Conservation (phyloP, 2,797 vertebrate species). For the Chloroceryle inda region DNA sequence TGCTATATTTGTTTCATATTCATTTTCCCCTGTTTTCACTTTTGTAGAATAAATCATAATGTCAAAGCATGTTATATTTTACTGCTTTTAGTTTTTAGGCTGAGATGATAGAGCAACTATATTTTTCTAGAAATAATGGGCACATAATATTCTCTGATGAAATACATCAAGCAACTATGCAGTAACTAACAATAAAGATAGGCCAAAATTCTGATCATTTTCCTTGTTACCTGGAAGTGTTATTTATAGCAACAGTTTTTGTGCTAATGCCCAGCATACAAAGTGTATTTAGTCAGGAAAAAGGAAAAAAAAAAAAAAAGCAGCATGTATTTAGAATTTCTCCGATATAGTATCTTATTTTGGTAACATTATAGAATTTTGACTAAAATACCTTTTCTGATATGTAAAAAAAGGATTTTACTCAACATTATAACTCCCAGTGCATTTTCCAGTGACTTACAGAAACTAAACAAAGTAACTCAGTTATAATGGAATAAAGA, state of each 20-base stretch:
- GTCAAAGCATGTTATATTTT: slow-evolving; percentile 22
- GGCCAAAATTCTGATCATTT: background rate
- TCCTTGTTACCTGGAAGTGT: background rate
- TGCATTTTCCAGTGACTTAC: background rate
- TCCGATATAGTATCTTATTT: background rate
- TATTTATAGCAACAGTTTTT: background rate
- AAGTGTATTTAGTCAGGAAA: background rate
- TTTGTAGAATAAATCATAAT: slow-evolving; percentile 21
- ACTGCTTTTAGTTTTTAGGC: slow-evolving; percentile 28
- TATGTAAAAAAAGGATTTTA: background rate
- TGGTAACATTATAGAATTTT: background rate
- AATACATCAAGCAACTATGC: background rate
- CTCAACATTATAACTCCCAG: background rate
- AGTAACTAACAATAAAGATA: slow-evolving; percentile 9
- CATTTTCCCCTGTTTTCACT: slow-evolving; percentile 17
- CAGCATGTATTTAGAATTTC: background rate
- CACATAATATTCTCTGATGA: slow-evolving; percentile 29
- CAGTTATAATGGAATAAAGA: background rate
- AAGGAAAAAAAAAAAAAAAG: background rate
- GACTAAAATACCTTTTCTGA: background rate
- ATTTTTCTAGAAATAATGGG: slow-evolving; percentile 34
- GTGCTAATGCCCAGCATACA: background rate
- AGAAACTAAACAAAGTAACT: background rate
- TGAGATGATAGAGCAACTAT: slow-evolving; percentile 18
- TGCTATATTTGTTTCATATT: background rate